A percentile compares a stretch with the other conserved stretches of the same genome.
These are phyloP conservation scores for Serilophus lunatus DNA, from an alignment of 2,113 vertebrate genomes.

Conservation along the genomic window DNA sequence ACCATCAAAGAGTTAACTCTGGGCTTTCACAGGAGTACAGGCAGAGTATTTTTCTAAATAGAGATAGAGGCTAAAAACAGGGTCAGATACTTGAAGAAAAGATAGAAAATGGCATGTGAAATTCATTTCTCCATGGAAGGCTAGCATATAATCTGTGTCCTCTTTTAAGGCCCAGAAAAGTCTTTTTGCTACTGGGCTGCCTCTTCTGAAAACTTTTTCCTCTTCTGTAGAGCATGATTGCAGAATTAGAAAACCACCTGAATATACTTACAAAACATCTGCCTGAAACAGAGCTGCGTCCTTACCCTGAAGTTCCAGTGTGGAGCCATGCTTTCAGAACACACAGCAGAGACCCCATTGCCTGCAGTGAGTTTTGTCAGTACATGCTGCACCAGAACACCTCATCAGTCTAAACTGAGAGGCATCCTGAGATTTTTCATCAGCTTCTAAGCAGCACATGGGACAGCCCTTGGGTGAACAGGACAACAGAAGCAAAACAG, in stretches of 20 bases:
- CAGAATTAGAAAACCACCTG: not conserved
- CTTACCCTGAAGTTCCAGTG: not conserved
- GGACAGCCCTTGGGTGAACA: not conserved
- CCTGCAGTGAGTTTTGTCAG: not conserved
- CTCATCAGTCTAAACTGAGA: not conserved
- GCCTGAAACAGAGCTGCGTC: not conserved
- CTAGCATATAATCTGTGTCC: not conserved
- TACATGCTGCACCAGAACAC: not conserved
- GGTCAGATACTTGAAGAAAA: not conserved
- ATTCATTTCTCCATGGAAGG: not conserved
- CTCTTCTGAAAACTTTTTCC: not conserved
- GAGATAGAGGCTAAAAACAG: not conserved
- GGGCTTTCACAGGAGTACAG: not conserved
- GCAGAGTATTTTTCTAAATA: not conserved
- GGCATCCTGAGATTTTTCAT: not conserved
- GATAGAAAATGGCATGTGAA: not conserved
- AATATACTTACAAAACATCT: not conserved
- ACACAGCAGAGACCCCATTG: not conserved
- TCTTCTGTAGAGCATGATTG: not conserved
- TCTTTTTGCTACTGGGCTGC: not conserved
- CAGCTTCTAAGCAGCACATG: not conserved
- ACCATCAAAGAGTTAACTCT: not conserved
- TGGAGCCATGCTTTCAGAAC: not conserved
- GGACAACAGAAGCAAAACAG: not conserved
- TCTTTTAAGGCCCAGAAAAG: not conserved